Evolutionary conservation across 2,113 vertebrate genomes (phyloP).

Genomic region (Petromus typicus): DNA sequence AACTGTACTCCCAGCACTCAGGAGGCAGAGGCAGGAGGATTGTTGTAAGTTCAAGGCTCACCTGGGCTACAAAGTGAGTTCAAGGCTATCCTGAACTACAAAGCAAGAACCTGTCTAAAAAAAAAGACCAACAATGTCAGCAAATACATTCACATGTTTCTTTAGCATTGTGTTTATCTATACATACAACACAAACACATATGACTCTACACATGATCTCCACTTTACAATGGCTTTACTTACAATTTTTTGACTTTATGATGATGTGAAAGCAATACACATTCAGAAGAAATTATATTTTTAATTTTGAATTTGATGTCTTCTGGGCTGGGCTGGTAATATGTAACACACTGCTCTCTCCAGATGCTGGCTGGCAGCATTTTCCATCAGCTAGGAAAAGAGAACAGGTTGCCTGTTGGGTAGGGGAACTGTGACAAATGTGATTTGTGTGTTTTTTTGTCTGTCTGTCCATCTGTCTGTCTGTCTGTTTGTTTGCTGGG

Average conservation of each 20-base stretch:
- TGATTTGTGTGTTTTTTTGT: not conserved
- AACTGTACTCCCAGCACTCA: no score
- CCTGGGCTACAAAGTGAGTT: no score
- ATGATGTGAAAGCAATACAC: not conserved
- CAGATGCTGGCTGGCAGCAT: no score
- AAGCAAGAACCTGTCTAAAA: no score
- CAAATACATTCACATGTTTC: not conserved
- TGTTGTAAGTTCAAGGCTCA: no score
- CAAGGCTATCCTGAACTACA: no score
- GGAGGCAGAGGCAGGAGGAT: no score
- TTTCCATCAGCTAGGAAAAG: not conserved
- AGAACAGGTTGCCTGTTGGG: not conserved
- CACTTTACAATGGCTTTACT: not conserved
- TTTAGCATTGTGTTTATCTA: not conserved
- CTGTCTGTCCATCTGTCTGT: not conserved
- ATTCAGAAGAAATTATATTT: not conserved
- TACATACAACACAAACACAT: not conserved
- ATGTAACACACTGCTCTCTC: not conserved
- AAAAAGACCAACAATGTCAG: no score
- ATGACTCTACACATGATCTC: not conserved
- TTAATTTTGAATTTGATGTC: not conserved
- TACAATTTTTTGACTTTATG: not conserved
- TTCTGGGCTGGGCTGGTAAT: not conserved
- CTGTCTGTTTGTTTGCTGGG: not conserved
- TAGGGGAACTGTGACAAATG: not conserved